Base-by-base conservation (phyloP, 2,113 vertebrate genomes). In the Myxocyprinus asiaticus region DNA sequence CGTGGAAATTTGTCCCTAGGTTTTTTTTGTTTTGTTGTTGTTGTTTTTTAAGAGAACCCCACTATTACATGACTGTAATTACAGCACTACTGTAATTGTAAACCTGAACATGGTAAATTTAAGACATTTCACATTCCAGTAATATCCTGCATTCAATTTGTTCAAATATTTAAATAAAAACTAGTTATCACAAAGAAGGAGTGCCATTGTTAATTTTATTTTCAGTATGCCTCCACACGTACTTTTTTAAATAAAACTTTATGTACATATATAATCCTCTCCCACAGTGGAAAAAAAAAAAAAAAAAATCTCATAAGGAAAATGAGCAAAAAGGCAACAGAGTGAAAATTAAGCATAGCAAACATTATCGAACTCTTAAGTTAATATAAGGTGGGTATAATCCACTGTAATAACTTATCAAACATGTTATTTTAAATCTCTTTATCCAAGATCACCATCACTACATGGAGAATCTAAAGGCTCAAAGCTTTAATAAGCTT, bases 251-350 rank as follows among this genome's bases (percentile, higher is more conserved):
- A 91, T 91, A 89, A 90, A 91, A 81, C 88, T 91, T 33, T 33
- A 91, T 92, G 86, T 93, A 94, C 91, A 93, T 58, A 53, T 84
- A 85, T 76, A 86, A 88, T 87, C 89, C 80, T 85, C 85, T 86
- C 88, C 87, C 82, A 85, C 72, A 76, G 87, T 85, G 87, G 86
- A 88, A 89, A 88, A 87, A 72, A 81, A 70, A 82, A 84, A 83
- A 85, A 22, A 81, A 84, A 82, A 72, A n/a, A n/a, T n/a, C 51
- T 50, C 71, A 63, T 58, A 67, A 43, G 45, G 44, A n/a, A 82
- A 61, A 79, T 55, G 44, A 53, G 80, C 56, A 65, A 76, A 75
- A 80, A 80, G 85, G 85, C 79, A 89, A 84, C 80, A 90, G 70
- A 4, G 22, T 82, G 48, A 78, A 67, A 67, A 70, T 4, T 70